phyloP scores from a whole-genome alignment of 2,888 invertebrate species.

The Cetonia aurata region DNA sequence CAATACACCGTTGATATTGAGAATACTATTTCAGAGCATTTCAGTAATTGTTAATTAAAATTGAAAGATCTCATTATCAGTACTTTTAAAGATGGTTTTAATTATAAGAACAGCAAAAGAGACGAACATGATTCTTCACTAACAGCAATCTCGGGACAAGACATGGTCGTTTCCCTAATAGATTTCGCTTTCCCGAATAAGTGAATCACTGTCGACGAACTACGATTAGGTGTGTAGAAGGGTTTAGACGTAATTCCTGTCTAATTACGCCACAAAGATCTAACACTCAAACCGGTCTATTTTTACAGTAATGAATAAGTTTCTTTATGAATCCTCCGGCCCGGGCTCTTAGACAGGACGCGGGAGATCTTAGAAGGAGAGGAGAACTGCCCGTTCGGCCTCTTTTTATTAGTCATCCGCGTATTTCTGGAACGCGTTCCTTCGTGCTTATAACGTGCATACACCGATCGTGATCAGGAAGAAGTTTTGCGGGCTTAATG shows the following conservation, averaged over 20 bases:
- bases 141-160: too few species aligned
- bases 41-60: too few species aligned
- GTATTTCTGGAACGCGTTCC: conserved; percentile 35
- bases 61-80: too few species aligned
- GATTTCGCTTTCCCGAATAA: neutral
- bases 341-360: conserved; percentile 20
- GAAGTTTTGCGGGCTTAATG: too few species aligned
- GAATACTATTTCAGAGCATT: too few species aligned
- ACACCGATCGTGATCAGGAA: neutral
- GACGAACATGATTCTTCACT: too few species aligned
- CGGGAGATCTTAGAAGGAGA: conserved; percentile 1
- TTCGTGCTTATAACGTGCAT: neutral
- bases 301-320: conserved; percentile 39
- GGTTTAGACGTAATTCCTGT: conserved; percentile 25
- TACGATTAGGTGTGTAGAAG: neutral
- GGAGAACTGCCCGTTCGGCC: conserved; percentile 11
- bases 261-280: conserved; percentile 30
- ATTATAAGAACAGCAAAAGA: too few species aligned
- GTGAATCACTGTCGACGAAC: conserved; percentile 8
- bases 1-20: too few species aligned
- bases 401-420: conserved; percentile 35
- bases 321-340: conserved; percentile 29
- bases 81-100: too few species aligned
- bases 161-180: neutral
- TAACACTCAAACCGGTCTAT: conserved; percentile 28